A percentile compares a stretch with the other conserved stretches of the same genome.
Evolutionary conservation across 2,888 invertebrate species (phyloP).

Genomic region (Phragmatobia fuliginosa): DNA sequence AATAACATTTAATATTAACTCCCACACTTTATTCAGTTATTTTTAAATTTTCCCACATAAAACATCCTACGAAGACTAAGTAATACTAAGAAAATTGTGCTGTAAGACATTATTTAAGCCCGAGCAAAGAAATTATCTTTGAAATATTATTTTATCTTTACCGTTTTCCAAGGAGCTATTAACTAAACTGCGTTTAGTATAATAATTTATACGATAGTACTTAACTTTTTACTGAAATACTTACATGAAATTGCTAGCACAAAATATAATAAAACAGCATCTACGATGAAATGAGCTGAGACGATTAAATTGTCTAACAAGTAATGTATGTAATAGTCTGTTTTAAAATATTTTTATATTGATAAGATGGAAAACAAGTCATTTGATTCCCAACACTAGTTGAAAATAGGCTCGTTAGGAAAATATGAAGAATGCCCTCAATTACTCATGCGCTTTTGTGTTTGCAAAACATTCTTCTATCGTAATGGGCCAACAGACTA

Average conservation of each 20-base stretch:
- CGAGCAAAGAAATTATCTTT: conserved; percentile 18
- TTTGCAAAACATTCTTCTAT: conserved; percentile 45
- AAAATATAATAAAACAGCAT: neutral
- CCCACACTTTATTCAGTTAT: conserved; percentile 7
- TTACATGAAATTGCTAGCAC: neutral
- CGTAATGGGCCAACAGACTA: conserved; percentile 30
- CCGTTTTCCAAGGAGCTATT: conserved; percentile 11
- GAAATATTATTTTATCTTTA: conserved; percentile 25
- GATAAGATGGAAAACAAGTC: neutral
- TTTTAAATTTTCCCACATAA: conserved; percentile 16
- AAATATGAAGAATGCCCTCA: conserved; percentile 52
- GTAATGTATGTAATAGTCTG: neutral
- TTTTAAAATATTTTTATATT: neutral
- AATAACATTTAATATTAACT: conserved; percentile 1
- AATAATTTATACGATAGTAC: conserved; percentile 5
- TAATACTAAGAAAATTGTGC: conserved; percentile 19
- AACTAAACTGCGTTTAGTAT: conserved; percentile 10
- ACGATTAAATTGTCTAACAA: neutral
- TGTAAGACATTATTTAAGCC: conserved; percentile 19
- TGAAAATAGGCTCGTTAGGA: conserved; percentile 45
- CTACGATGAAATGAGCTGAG: neutral
- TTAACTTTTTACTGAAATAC: neutral
- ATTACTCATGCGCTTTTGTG: conserved; percentile 53
- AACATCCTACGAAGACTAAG: conserved; percentile 19
- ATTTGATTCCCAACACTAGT: conserved; percentile 13